These are phyloP conservation scores for Hyla sarda DNA, from an alignment of 2,113 vertebrate species.

Conservation along the genomic window DNA sequence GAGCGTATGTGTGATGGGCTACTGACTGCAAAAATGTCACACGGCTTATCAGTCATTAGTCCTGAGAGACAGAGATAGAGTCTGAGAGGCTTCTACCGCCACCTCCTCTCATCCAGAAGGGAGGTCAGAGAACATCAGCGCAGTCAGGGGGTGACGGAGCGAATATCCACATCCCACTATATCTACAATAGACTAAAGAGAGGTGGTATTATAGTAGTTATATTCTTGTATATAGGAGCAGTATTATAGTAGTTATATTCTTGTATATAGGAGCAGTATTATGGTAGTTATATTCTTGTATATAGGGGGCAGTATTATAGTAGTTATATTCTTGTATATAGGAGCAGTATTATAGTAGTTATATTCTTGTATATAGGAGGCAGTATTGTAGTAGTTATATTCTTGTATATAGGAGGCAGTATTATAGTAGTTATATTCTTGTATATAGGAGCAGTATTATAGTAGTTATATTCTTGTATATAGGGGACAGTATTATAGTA, in stretches of 20 bases:
- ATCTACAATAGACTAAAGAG: neutral
- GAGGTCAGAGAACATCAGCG: neutral
- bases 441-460: neutral
- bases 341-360: neutral
- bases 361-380: neutral
- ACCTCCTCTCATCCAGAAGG: neutral
- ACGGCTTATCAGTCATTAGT: slow-evolving; percentile 64
- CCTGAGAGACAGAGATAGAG: neutral
- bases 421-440: slow-evolving; percentile 12
- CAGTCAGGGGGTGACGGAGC: neutral
- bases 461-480: slow-evolving; percentile 3
- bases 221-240: slow-evolving; percentile 4
- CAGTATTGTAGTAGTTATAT: slow-evolving; percentile 6
- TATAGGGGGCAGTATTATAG: neutral
- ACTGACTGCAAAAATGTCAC: slow-evolving; percentile 68
- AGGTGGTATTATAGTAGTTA: neutral
- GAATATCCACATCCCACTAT: neutral
- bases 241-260: slow-evolving; percentile 18
- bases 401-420: neutral
- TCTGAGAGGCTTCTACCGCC: neutral
- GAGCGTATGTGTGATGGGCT: slow-evolving; percentile 23
- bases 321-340: slow-evolving; percentile 10
- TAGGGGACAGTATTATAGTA: neutral
- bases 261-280: neutral
- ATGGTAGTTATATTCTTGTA: no score